Percentiles rank a stretch among this genome's conserved stretches.
phyloP scores from a whole-genome alignment of 2,113 vertebrate species.

The Isurus oxyrinchus region DNA sequence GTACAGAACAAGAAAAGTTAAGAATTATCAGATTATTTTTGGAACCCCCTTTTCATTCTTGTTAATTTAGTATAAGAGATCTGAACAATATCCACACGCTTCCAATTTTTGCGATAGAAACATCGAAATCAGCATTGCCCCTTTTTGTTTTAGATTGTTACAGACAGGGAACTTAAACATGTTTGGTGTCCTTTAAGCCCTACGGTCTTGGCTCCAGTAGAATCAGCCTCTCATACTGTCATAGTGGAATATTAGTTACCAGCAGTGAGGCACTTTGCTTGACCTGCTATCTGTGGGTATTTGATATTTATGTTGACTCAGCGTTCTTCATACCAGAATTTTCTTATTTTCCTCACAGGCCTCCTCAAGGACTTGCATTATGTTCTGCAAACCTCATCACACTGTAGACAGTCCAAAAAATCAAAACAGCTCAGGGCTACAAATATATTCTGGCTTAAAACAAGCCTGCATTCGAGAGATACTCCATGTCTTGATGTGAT shows the following conservation, averaged over 20 bases:
- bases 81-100: not conserved
- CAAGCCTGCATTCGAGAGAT: not conserved
- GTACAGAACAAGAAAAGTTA: not conserved
- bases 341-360: not conserved
- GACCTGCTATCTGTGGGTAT: not conserved
- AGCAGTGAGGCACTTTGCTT: not conserved
- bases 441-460: not conserved
- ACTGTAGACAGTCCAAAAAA: not conserved
- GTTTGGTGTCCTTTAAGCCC: not conserved
- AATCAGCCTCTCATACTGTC: not conserved
- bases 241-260: not conserved
- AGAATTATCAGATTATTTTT: not conserved
- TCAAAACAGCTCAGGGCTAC: conserved; percentile 1
- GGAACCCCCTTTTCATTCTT: not conserved
- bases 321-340: not conserved
- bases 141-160: not conserved
- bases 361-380: conserved; percentile 12
- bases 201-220: not conserved
- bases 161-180: not conserved
- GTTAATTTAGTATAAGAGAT: not conserved
- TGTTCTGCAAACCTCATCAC: not conserved
- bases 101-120: not conserved
- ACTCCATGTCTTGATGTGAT: not conserved
- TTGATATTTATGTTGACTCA: not conserved
- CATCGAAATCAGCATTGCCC: not conserved